phyloP scores from a whole-genome alignment of 2,888 invertebrate species.

The Glyphotaelius pellucidus region DNA sequence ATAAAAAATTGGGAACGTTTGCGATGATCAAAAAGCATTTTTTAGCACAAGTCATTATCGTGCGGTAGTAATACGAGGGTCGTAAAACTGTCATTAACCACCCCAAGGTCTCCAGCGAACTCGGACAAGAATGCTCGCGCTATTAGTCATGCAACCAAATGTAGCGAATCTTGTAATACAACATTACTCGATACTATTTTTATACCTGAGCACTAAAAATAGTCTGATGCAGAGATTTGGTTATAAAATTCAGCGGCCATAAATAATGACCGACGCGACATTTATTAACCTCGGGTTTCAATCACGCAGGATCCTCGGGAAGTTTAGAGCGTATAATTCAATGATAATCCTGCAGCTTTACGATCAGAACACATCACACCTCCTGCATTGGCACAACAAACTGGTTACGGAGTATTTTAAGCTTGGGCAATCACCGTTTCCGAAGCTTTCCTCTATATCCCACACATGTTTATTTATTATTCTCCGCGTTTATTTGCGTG shows the following conservation, averaged over 20 bases:
- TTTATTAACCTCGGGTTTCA: background rate
- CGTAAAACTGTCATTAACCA: slow-evolving; percentile 2
- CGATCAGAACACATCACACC: background rate
- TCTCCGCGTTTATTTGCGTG: background rate
- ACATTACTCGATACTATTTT: background rate
- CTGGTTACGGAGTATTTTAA: slow-evolving; percentile 7
- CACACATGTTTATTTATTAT: background rate
- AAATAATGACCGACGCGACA: background rate
- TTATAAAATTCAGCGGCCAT: background rate
- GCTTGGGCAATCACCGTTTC: slow-evolving; percentile 18
- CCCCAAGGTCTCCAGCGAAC: background rate
- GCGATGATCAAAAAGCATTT: background rate
- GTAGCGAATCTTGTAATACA: background rate
- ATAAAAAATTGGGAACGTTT: background rate
- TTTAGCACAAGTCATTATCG: background rate
- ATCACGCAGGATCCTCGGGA: background rate
- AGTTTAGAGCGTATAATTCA: background rate
- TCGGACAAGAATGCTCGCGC: background rate
- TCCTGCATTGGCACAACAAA: slow-evolving; percentile 15
- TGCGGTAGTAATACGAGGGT: background rate
- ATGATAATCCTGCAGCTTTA: background rate
- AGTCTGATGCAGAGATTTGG: background rate
- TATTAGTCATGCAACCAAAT: background rate
- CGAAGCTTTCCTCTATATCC: background rate
- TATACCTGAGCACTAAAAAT: background rate